A percentile compares a stretch with the other conserved stretches of the same genome.
Conservation (phyloP, 2,797 vertebrate genomes). For the Xiphophorus birchmanni region DNA sequence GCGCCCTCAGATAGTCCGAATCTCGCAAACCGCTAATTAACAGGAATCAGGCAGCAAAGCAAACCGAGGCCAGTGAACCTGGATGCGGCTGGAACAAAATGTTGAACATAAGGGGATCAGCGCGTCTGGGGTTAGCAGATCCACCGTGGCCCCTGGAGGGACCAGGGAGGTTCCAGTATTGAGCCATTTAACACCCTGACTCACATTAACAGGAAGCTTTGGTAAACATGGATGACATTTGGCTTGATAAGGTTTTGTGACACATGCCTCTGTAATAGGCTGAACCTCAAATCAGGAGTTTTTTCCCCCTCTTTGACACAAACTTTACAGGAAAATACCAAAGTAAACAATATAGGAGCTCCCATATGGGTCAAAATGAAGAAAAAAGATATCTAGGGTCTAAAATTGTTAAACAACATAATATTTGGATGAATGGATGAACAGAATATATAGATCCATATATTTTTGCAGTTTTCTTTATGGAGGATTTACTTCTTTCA, state of each 20-base stretch:
- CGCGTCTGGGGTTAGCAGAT: slow-evolving; percentile 40
- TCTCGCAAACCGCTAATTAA: slow-evolving; percentile 69
- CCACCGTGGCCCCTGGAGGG: slow-evolving; percentile 30
- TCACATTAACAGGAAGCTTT: slow-evolving; percentile 28
- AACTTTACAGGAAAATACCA: neutral
- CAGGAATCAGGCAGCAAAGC: slow-evolving; percentile 53
- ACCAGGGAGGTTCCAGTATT: slow-evolving; percentile 23
- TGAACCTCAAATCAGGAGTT: neutral
- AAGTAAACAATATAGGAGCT: neutral
- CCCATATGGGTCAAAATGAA: neutral
- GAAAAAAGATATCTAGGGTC: neutral
- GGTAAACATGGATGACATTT: slow-evolving; percentile 15
- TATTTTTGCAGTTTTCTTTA: neutral
- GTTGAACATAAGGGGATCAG: slow-evolving; percentile 60
- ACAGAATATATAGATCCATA: neutral
- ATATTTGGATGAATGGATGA: neutral
- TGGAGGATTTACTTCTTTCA: neutral
- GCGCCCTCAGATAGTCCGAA: slow-evolving; percentile 35
- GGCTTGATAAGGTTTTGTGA: slow-evolving; percentile 22
- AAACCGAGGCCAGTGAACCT: slow-evolving; percentile 48
- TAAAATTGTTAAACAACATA: neutral
- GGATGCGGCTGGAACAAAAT: slow-evolving; percentile 47
- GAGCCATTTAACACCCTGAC: slow-evolving; percentile 43
- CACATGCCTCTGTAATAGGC: neutral
- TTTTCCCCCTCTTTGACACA: neutral